Percentiles rank a stretch among this genome's conserved stretches.
Conservation (phyloP, 2,797 vertebrate species). For the Lepus townsendii region DNA sequence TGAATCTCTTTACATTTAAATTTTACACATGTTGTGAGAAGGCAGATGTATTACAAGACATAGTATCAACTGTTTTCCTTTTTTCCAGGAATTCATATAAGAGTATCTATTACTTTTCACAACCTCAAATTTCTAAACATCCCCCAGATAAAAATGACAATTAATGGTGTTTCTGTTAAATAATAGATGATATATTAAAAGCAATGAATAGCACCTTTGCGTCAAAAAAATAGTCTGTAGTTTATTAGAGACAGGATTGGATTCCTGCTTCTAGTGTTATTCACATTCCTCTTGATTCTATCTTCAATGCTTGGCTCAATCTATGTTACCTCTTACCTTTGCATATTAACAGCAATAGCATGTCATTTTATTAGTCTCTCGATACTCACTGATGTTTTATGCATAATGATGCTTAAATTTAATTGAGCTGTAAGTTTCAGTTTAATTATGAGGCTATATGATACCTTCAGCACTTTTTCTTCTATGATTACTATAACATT, state of each 20-base stretch:
- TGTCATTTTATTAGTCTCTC: slow-evolving; percentile 85
- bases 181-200: slow-evolving; percentile 71
- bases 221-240: slow-evolving; percentile 72
- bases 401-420: slow-evolving; percentile 89
- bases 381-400: slow-evolving; percentile 87
- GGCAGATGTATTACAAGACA: slow-evolving; percentile 57
- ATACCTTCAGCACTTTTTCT: slow-evolving; percentile 89
- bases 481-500: slow-evolving; percentile 86
- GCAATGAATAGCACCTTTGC: slow-evolving; percentile 49
- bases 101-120: background rate
- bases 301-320: slow-evolving; percentile 72
- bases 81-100: slow-evolving; percentile 45
- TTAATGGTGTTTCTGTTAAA: slow-evolving; percentile 72
- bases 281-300: slow-evolving; percentile 79
- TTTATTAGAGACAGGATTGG: slow-evolving; percentile 65
- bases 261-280: slow-evolving; percentile 74
- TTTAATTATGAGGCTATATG: slow-evolving; percentile 89
- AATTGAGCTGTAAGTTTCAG: slow-evolving; percentile 89
- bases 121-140: background rate
- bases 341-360: slow-evolving; percentile 82
- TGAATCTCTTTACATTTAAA: background rate
- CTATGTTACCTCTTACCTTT: slow-evolving; percentile 84
- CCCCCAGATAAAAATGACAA: slow-evolving; percentile 41
- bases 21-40: background rate
- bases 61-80: slow-evolving; percentile 60